These are phyloP conservation scores for Orestias chungarensis DNA, from an alignment of 2,797 vertebrate species.

Conservation along the genomic window DNA sequence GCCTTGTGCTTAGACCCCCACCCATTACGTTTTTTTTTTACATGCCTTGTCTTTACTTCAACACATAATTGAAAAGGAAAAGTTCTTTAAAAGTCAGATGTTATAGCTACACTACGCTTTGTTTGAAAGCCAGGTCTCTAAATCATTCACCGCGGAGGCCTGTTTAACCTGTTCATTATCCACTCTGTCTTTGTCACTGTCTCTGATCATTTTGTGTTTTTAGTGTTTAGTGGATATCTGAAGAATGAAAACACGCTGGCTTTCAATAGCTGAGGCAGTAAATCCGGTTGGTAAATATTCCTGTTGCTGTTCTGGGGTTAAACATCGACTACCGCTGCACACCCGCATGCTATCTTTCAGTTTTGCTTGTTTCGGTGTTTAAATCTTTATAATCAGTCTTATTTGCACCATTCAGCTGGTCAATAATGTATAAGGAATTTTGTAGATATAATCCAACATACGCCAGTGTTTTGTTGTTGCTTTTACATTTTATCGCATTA, in stretches of 20 bases:
- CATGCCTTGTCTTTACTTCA: not conserved
- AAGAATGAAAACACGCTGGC: conserved; percentile 1
- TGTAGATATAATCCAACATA: no score
- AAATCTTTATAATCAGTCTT: not conserved
- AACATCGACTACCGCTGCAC: conserved; percentile 4
- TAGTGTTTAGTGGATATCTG: not conserved
- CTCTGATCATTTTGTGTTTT: conserved; percentile 9
- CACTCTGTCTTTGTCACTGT: not conserved
- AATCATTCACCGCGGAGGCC: not conserved
- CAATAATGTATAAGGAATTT: no score
- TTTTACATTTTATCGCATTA: not conserved
- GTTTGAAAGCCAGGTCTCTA: not conserved
- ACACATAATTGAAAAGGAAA: not conserved
- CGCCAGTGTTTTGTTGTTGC: no score
- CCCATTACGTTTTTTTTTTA: no score
- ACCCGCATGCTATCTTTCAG: not conserved
- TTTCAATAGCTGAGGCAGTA: not conserved
- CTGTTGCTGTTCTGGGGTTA: conserved; percentile 12
- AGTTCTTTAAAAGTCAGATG: not conserved
- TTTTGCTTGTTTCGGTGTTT: not conserved
- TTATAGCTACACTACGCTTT: not conserved
- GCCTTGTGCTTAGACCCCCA: no score
- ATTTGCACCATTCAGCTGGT: not conserved
- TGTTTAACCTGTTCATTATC: conserved; percentile 15
- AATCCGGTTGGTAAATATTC: conserved; percentile 28